Base-by-base conservation (phyloP, 2,113 vertebrate species). In the Brachionichthys hirsutus region DNA sequence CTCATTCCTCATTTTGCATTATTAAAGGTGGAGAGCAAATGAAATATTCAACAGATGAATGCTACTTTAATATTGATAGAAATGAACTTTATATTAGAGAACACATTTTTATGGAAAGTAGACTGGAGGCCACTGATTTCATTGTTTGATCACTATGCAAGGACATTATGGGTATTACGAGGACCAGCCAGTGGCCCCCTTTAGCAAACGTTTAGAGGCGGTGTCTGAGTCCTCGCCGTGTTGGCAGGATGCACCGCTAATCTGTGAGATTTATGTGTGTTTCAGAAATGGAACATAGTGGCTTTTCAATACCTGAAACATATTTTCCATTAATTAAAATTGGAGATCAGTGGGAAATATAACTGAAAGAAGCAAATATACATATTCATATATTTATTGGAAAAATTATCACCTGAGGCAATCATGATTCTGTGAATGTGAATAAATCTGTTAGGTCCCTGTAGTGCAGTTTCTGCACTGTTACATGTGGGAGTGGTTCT, bases 11-110 rank as follows among this genome's bases (percentile, higher is more conserved):
- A 84, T 80, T 90, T 72, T 92, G 88, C 86, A 90, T 91, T 91
- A 92, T 92, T 90, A 88, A 88, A 89, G 82, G 83, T 86, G 73
- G 80, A 87, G 83, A 88, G 87, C 83, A 84, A 85, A 92, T 92
- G 59, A 91, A 91, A 89, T 86, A 91, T 92, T 90, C 84, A 91
- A 85, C 76, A 79, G 78, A 90, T 88, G 78, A 90, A 81, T 90
- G 85, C 71, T 76, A 70, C 76, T 91, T 87, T 91, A 91, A 92
- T 91, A 91, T 91, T 91, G 86, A 90, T 91, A 89, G 87, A 90
- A 91, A 82, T 90, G 84, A 90, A 91, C 91, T 90, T 92, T 89
- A 87, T 88, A 90, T 89, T 87, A 89, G 82, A 81, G 84, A 90
- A 89, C 85, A 90, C 78, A 81, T 83, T 90, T 90, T 89, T 88